Conservation (phyloP, 2,113 vertebrate species). For the Trogon melanurus region DNA sequence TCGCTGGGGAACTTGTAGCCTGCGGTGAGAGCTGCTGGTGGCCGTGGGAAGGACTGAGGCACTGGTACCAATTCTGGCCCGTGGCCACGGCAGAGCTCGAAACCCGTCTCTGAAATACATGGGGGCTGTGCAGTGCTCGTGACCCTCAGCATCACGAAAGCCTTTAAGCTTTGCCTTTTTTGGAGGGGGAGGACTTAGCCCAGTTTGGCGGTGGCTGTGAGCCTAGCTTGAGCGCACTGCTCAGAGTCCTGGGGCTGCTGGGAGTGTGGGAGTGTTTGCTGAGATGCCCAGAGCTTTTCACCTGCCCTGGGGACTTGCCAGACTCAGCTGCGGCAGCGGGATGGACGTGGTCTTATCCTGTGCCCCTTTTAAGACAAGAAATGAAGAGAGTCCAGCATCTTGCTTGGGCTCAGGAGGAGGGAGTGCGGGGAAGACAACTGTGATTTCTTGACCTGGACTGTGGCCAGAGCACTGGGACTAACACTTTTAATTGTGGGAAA, state of each 20-base stretch:
- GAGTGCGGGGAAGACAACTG: not conserved
- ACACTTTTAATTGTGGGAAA: slow-evolving; percentile 67
- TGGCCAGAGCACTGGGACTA: slow-evolving; percentile 33
- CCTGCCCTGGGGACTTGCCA: not conserved
- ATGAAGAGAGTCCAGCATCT: not conserved
- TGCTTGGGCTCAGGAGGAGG: not conserved
- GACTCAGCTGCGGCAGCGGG: not conserved
- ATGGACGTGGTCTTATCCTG: accelerated
- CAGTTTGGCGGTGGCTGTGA: not conserved
- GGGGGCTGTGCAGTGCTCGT: not conserved
- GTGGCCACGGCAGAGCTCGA: not conserved
- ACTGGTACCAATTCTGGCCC: not conserved
- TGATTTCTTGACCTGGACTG: slow-evolving; percentile 32
- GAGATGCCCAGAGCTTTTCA: not conserved
- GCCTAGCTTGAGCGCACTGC: not conserved
- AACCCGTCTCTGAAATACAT: not conserved
- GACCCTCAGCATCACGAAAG: not conserved
- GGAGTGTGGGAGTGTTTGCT: not conserved
- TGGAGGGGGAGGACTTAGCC: not conserved
- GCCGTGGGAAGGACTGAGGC: not conserved
- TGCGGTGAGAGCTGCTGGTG: not conserved
- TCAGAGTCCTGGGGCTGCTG: accelerated
- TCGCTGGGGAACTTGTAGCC: not conserved
- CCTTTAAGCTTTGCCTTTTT: not conserved
- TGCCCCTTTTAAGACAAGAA: not conserved